phyloP scores from a whole-genome alignment of 30 jellyfish, hydroid and myxozoan genomes.

The Turritopsis rubra region DNA sequence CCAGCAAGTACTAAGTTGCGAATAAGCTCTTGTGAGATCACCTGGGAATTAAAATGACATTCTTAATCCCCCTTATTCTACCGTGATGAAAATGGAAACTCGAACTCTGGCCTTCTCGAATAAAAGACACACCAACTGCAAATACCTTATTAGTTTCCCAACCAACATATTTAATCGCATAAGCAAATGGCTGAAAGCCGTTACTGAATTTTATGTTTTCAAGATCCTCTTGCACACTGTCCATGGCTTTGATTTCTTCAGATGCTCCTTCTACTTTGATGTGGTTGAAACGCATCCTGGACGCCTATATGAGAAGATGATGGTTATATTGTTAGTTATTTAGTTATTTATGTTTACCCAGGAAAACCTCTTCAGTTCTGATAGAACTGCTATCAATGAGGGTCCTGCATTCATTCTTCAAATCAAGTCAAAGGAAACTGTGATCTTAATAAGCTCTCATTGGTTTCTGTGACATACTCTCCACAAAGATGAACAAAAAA shows the following conservation, averaged over 20 bases:
- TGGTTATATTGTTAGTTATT: too few species aligned
- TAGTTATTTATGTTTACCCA: too few species aligned
- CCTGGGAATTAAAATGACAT: conserved; percentile 25
- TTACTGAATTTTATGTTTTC: conserved; percentile 25
- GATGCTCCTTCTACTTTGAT: conserved; percentile 43
- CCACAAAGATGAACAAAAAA: neutral
- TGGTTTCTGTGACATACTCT: too few species aligned
- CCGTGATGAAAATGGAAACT: too few species aligned
- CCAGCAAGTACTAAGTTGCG: conserved; percentile 68
- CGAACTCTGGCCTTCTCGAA: too few species aligned
- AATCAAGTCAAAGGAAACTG: too few species aligned
- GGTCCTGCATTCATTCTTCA: too few species aligned
- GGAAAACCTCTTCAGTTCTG: too few species aligned
- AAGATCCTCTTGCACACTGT: conserved; percentile 46
- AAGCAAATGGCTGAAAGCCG: conserved; percentile 42
- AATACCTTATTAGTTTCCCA: conserved; percentile 77
- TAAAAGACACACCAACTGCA: too few species aligned
- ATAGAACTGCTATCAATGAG: too few species aligned
- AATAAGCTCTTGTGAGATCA: conserved; percentile 48
- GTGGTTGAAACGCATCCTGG: conserved; percentile 53
- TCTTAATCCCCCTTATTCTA: too few species aligned
- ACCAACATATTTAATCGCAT: conserved; percentile 44
- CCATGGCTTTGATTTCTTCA: conserved; percentile 68
- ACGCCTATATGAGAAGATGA: conserved; percentile 33
- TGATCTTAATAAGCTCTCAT: too few species aligned